Percentiles rank a stretch among this genome's conserved stretches.
phyloP scores from a whole-genome alignment of 2,888 invertebrate species.

The Operophtera brumata region DNA sequence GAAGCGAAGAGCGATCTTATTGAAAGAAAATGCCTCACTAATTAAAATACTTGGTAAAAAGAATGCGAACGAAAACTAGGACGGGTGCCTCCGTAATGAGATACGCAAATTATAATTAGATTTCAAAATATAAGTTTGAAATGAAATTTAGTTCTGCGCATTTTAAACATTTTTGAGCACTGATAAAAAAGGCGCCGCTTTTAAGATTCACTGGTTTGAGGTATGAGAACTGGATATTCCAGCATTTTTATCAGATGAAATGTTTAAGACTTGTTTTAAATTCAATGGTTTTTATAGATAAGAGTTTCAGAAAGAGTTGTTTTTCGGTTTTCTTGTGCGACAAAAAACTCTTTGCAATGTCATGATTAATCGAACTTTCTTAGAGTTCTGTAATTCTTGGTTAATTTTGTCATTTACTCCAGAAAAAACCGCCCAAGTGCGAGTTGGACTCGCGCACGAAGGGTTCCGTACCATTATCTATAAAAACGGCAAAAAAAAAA shows the following conservation, averaged over 20 bases:
- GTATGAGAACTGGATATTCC: neutral
- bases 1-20: constrained; percentile 30
- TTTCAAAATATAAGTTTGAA: constrained; percentile 21
- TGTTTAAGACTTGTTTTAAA: too few species aligned
- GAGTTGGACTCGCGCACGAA: too few species aligned
- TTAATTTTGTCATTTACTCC: too few species aligned
- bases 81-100: constrained; percentile 33
- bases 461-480: too few species aligned
- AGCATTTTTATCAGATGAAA: neutral
- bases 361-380: too few species aligned
- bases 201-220: neutral
- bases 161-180: neutral
- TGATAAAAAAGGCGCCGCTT: neutral
- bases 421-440: too few species aligned
- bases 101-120: constrained; percentile 33
- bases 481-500: too few species aligned
- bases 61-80: constrained; percentile 35
- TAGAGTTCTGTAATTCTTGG: too few species aligned
- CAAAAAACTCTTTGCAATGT: too few species aligned
- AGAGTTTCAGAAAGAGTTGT: too few species aligned
- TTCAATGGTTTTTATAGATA: too few species aligned
- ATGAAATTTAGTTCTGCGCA: constrained; percentile 1
- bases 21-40: constrained; percentile 42
- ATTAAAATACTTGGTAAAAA: constrained; percentile 45
- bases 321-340: too few species aligned